Evolutionary conservation across 2,888 invertebrate species (phyloP), one percentile per base, ranked within the genome.

Genomic region (Parnassius mnemosyne): DNA sequence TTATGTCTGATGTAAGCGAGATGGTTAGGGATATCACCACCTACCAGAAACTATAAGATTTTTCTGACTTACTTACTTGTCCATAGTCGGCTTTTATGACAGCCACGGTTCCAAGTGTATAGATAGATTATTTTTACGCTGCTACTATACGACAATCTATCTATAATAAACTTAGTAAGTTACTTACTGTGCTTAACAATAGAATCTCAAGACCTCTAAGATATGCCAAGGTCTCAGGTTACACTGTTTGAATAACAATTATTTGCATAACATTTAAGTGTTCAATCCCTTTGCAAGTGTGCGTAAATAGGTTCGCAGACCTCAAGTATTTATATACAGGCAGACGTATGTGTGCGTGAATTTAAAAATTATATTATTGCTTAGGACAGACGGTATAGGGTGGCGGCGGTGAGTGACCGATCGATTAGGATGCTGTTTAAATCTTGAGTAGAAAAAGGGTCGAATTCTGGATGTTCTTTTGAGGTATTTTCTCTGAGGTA

Each of bases 371-470:
- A 72, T 74, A 76, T 76, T 78, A 80, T 74, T 77, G 76, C 75
- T 79, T 79, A 78, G 79, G 78, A 73, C 82, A 80, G 79, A 79
- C 80, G 69, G 68, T 65, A 71, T 61, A 66, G 72, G 71, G 64
- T 57, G 68, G 64, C 65, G 68, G 68, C 69, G 82, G 79, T 84
- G 74, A 68, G 20, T 63, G 85, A 63, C 78, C 85, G 76, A 83
- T 86, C 87, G 84, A 85, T 85, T 84, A 67, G 80, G 83, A 83
- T 81, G 80, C 82, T 84, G 80, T 78, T 80, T 79, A 76, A 79
- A 76, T 77, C 78, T 78, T 77, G 71, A 72, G 67, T 71, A 61
- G 59, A 57, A 11, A 10, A 11, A 73, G 81, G 71, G 70, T 57
- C 61, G 78, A 58, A 80, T 53, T 57, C 5, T 11, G 44, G 34